These are phyloP conservation scores for Osmerus eperlanus DNA, from an alignment of 2,113 vertebrate genomes.

Conservation along the genomic window DNA sequence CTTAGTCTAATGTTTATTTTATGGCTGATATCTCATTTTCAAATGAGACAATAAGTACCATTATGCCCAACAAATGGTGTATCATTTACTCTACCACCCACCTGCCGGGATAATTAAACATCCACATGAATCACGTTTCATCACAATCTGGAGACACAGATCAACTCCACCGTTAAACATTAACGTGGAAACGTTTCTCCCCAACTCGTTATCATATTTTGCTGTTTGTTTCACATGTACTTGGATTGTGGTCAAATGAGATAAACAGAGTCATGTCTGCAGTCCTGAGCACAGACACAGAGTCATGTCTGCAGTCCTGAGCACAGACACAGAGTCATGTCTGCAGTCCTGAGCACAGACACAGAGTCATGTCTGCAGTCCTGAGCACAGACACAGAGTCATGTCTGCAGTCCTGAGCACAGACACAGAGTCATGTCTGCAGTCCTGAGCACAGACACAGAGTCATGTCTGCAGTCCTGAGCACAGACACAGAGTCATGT, in stretches of 20 bases:
- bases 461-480: neutral
- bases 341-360: neutral
- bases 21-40: conserved; percentile 34
- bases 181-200: conserved; percentile 13
- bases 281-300: too few relatives aligned
- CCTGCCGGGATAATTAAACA: neutral
- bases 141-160: conserved; percentile 2
- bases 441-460: neutral
- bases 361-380: neutral
- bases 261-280: too few relatives aligned
- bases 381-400: too few relatives aligned
- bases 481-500: too few relatives aligned
- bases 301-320: too few relatives aligned
- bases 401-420: neutral
- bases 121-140: conserved; percentile 21
- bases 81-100: too few relatives aligned
- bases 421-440: too few relatives aligned
- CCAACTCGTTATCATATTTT: too few relatives aligned
- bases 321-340: too few relatives aligned
- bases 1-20: conserved; percentile 25
- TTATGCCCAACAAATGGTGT: conserved; percentile 38
- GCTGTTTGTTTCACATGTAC: too few relatives aligned
- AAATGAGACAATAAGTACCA: conserved; percentile 21
- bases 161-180: conserved; percentile 26
- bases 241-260: too few relatives aligned